Evolutionary conservation across 2,888 invertebrate species (phyloP).

Genomic region (Minunthozetes semirufus): DNA sequence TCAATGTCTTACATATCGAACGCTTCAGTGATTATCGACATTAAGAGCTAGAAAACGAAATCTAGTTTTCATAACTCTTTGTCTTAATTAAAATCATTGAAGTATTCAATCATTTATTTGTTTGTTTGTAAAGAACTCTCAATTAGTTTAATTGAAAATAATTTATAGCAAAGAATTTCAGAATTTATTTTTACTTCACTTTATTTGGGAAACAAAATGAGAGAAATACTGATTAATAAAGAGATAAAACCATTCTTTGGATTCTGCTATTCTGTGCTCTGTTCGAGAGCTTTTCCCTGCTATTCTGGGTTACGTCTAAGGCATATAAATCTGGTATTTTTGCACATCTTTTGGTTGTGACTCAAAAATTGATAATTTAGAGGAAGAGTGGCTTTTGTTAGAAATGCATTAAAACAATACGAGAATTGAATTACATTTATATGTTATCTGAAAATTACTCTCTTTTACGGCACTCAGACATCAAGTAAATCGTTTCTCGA

Average conservation of each 20-base stretch:
- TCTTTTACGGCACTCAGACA: not conserved
- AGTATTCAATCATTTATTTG: no score
- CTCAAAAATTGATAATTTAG: not conserved
- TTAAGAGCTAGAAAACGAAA: no score
- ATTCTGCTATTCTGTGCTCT: not conserved
- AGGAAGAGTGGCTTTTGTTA: not conserved
- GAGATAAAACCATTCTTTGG: not conserved
- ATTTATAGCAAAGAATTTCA: not conserved
- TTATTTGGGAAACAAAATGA: not conserved
- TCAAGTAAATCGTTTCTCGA: not conserved
- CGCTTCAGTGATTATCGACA: no score
- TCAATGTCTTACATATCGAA: no score
- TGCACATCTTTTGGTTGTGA: not conserved
- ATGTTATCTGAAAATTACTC: not conserved
- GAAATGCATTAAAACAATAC: not conserved
- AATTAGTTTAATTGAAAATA: not conserved
- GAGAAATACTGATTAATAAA: not conserved
- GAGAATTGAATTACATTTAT: not conserved
- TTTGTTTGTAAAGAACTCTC: not conserved
- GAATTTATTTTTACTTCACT: not conserved
- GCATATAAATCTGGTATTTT: conserved; percentile 5
- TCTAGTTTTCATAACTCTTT: no score
- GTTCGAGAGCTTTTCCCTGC: not conserved
- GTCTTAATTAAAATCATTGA: no score
- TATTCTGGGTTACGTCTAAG: not conserved